Conservation (phyloP, 2,888 invertebrate genomes). For the Coenonympha arcania region DNA sequence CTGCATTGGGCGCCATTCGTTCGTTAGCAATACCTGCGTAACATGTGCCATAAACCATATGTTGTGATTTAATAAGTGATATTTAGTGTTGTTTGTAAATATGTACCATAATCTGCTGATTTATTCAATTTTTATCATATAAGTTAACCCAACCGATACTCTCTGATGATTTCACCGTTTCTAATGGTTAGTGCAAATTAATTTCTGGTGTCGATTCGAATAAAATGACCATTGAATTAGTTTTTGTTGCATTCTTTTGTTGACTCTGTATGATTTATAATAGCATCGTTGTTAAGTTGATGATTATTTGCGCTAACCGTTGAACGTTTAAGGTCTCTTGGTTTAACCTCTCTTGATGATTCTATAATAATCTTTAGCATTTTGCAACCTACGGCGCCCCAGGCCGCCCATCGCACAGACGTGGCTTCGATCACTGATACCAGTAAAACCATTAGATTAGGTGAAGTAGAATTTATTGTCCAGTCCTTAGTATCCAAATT, state of each 20-base stretch:
- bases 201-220: constrained; percentile 27
- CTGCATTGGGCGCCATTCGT: constrained; percentile 29
- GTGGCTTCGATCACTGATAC: constrained; percentile 58
- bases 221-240: constrained; percentile 27
- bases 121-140: constrained; percentile 58
- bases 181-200: constrained; percentile 40
- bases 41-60: constrained; percentile 72
- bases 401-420: constrained; percentile 41
- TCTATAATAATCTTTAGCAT: constrained; percentile 34
- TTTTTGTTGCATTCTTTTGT: constrained; percentile 25
- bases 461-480: constrained; percentile 46
- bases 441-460: constrained; percentile 55
- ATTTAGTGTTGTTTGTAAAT: constrained; percentile 74
- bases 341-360: constrained; percentile 31
- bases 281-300: constrained; percentile 4
- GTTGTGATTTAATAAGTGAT: constrained; percentile 74
- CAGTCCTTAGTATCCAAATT: constrained; percentile 51
- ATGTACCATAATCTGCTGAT: constrained; percentile 68
- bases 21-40: constrained; percentile 55
- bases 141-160: constrained; percentile 48
- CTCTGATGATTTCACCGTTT: constrained; percentile 45
- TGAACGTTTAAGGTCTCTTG: constrained; percentile 27
- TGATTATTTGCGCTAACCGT: constrained; percentile 33
- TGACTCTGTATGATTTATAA: constrained; percentile 18
- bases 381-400: constrained; percentile 34